Conservation (phyloP, 2,113 vertebrate genomes). For the Pholis gunnellus region DNA sequence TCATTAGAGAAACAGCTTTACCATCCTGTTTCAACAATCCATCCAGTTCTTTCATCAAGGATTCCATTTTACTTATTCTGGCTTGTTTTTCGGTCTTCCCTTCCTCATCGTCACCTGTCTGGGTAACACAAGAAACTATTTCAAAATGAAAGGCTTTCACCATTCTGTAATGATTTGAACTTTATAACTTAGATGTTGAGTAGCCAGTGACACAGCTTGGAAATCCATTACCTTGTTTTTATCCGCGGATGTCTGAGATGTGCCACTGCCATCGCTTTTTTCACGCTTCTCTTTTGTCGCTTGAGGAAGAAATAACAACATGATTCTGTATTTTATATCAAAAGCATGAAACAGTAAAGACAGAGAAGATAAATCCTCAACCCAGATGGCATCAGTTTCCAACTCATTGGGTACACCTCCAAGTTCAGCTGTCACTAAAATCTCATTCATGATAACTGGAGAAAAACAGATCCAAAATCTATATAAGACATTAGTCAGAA, state of each 20-base stretch:
- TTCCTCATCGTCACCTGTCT: slow-evolving; percentile 86
- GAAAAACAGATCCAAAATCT: slow-evolving; percentile 6
- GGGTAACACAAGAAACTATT: slow-evolving; percentile 22
- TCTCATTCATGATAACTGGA: not conserved
- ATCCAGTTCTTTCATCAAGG: slow-evolving; percentile 90
- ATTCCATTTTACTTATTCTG: slow-evolving; percentile 87
- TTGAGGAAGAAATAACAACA: slow-evolving; percentile 23
- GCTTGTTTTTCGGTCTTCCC: slow-evolving; percentile 85
- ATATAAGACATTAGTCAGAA: not conserved
- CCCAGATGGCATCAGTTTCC: not conserved
- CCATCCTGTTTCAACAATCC: slow-evolving; percentile 91
- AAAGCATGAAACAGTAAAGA: slow-evolving; percentile 10
- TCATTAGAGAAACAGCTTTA: slow-evolving; percentile 57
- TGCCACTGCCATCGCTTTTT: slow-evolving; percentile 46
- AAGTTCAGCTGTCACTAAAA: slow-evolving; percentile 1
- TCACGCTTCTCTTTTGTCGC: slow-evolving; percentile 71
- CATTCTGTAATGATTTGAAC: not conserved
- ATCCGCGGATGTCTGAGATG: slow-evolving; percentile 73
- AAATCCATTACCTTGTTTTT: slow-evolving; percentile 85
- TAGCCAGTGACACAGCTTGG: not conserved
- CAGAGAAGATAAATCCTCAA: not conserved
- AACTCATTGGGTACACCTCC: slow-evolving; percentile 4
- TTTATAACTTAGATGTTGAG: not conserved
- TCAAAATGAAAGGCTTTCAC: not conserved
- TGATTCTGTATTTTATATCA: not conserved